These are phyloP conservation scores for Strigops habroptila DNA, from an alignment of 2,113 vertebrate species.

Conservation along the genomic window DNA sequence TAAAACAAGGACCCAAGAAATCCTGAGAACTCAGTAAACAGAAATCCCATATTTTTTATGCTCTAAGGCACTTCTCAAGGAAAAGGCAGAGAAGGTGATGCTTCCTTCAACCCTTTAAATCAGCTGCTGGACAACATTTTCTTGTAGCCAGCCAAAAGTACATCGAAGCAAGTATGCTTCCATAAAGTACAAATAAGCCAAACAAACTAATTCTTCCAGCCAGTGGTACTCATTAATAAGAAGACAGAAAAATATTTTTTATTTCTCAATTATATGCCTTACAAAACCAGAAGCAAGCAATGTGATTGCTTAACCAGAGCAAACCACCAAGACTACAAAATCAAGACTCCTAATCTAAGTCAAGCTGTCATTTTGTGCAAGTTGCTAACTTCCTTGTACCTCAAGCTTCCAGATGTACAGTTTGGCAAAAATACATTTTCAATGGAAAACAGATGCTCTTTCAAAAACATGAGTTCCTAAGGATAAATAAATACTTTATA, in stretches of 20 bases:
- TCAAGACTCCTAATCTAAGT: conserved; percentile 30
- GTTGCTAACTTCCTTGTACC: conserved; percentile 39
- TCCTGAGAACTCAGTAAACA: neutral
- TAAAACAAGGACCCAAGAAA: neutral
- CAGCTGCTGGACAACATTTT: neutral
- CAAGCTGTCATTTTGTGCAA: conserved; percentile 9
- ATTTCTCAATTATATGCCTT: conserved; percentile 50
- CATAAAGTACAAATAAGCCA: neutral
- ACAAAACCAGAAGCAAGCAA: conserved; percentile 45
- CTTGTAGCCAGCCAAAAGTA: neutral
- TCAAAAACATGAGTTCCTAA: conserved; percentile 54
- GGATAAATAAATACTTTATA: conserved; percentile 65
- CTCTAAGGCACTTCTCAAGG: neutral
- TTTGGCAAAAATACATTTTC: conserved; percentile 64
- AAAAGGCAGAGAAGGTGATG: neutral
- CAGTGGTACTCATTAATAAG: neutral
- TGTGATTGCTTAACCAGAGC: conserved; percentile 28
- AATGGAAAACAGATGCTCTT: conserved; percentile 67
- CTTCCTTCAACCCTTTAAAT: neutral
- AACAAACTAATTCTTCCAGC: neutral
- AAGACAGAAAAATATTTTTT: conserved; percentile 8
- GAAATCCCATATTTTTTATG: neutral
- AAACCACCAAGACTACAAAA: conserved; percentile 35
- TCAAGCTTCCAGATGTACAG: conserved; percentile 65
- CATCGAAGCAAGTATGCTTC: neutral